A percentile compares a stretch with the other conserved stretches of the same genome.
These are phyloP conservation scores for Mirounga angustirostris DNA, from an alignment of 2,113 vertebrate species.

Conservation along the genomic window DNA sequence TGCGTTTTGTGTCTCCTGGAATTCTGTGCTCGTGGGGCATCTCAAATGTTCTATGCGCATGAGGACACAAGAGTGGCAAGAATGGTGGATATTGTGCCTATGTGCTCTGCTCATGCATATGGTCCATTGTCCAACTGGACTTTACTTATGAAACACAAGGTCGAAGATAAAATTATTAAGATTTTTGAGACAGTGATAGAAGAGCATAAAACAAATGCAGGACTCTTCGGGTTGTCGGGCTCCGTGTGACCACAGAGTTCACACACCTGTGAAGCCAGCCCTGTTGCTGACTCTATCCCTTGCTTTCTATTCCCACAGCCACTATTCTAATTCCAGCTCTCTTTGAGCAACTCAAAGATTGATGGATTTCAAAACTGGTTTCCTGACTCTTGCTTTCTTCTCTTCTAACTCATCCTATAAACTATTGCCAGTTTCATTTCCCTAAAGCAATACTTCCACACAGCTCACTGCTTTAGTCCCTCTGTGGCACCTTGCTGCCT, in stretches of 20 bases:
- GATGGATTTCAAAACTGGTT: not conserved
- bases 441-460: not conserved
- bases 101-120: not conserved
- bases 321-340: not conserved
- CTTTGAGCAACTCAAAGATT: no score
- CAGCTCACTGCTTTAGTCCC: not conserved
- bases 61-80: not conserved
- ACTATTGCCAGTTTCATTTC: not conserved
- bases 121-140: not conserved
- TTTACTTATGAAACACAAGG: not conserved
- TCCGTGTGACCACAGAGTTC: no score
- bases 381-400: not conserved
- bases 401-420: not conserved
- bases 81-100: not conserved
- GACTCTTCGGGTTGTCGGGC: not conserved
- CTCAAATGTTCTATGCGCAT: not conserved
- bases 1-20: not conserved
- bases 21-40: not conserved
- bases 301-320: not conserved
- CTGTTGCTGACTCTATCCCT: not conserved
- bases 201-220: not conserved
- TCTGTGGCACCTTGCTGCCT: not conserved
- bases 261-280: no score
- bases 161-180: not conserved
- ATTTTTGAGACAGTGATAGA: not conserved